Evolutionary conservation across 2,113 vertebrate genomes (phyloP).

Genomic region (Rhynchomys soricoides): DNA sequence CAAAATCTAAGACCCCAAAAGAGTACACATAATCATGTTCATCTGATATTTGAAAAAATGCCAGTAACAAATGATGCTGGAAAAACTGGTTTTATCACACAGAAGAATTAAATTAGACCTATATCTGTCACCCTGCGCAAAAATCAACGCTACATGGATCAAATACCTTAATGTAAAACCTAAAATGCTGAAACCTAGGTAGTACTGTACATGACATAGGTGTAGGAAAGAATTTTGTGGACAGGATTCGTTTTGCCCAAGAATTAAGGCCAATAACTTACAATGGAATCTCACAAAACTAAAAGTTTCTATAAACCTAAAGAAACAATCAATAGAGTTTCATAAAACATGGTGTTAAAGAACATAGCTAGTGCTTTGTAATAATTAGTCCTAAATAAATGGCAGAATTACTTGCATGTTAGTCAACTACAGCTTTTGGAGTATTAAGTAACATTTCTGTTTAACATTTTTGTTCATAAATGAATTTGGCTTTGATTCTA

Average conservation of each 20-base stretch:
- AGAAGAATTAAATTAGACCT: neutral
- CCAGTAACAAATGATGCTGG: neutral
- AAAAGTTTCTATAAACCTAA: neutral
- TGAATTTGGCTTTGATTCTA: conserved; percentile 60
- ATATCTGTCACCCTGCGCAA: neutral
- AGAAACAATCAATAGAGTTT: neutral
- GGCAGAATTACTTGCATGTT: conserved; percentile 27
- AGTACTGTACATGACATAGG: neutral
- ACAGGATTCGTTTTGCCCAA: neutral
- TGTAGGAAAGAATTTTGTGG: neutral
- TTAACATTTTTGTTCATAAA: conserved; percentile 58
- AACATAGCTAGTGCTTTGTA: neutral
- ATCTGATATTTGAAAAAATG: neutral
- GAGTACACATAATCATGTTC: no score
- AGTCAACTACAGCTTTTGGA: neutral
- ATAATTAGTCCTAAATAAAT: neutral
- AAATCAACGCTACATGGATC: neutral
- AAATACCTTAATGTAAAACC: neutral
- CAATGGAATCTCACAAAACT: neutral
- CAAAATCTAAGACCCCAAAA: neutral
- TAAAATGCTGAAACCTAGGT: neutral
- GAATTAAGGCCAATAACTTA: neutral
- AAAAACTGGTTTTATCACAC: neutral
- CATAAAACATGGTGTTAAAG: neutral
- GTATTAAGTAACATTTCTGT: conserved; percentile 36